These are phyloP conservation scores for Perodicticus potto DNA, from an alignment of 2,797 vertebrate species.

Conservation along the genomic window DNA sequence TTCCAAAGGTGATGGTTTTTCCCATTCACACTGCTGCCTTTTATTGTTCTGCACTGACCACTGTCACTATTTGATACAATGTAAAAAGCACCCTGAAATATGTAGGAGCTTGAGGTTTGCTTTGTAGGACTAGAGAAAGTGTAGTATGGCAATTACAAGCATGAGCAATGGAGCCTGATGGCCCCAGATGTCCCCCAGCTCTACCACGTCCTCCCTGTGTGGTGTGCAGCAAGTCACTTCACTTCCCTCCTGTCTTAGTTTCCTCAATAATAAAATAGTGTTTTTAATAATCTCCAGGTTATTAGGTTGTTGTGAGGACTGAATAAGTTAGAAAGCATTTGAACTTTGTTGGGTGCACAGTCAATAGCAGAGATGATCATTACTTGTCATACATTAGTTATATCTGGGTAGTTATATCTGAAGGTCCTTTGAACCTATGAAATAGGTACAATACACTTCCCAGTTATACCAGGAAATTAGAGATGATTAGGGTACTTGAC, in stretches of 20 bases:
- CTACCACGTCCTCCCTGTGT: accelerated
- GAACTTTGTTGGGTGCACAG: neutral
- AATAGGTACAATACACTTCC: neutral
- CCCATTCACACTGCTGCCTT: neutral
- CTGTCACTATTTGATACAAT: neutral
- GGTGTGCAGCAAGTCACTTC: neutral
- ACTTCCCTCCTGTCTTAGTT: neutral
- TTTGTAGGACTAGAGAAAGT: neutral
- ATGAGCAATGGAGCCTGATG: neutral
- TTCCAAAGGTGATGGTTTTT: neutral
- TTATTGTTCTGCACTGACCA: neutral
- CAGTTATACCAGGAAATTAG: neutral
- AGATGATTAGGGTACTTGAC: neutral
- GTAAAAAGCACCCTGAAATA: neutral
- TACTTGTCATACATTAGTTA: neutral
- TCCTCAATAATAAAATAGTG: neutral
- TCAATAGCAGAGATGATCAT: neutral
- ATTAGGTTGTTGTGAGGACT: neutral
- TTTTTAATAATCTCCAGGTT: neutral
- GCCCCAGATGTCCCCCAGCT: neutral
- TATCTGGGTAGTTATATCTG: neutral
- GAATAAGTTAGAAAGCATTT: neutral
- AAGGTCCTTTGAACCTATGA: neutral
- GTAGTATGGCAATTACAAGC: too few relatives aligned
- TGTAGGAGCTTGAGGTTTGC: neutral